A percentile compares a stretch with the other conserved stretches of the same genome.
Conservation (phyloP, 2,113 vertebrate species). For the Paradoxurus hermaphroditus region DNA sequence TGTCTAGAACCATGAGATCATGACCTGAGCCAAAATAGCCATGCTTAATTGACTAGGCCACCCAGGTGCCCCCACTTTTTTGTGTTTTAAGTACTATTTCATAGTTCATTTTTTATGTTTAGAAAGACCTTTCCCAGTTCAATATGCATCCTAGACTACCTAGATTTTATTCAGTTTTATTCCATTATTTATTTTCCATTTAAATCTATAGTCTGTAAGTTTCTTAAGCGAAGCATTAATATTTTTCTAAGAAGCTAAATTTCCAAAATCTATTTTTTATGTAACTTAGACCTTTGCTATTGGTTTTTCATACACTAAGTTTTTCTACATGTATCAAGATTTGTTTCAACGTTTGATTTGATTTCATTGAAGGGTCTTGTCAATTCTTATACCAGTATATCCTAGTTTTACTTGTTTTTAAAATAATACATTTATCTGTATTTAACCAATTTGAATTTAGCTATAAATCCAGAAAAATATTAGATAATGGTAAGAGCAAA, state of each 20-base stretch:
- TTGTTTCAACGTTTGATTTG: background rate
- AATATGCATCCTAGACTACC: background rate
- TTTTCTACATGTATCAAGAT: background rate
- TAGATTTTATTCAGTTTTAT: background rate
- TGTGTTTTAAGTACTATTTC: background rate
- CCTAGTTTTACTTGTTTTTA: background rate
- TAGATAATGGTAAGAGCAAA: background rate
- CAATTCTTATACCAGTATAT: background rate
- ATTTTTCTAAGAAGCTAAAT: background rate
- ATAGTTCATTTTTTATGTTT: background rate
- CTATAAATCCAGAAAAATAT: background rate
- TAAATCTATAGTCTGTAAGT: background rate
- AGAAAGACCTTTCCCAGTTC: background rate
- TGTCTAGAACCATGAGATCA: too few relatives aligned
- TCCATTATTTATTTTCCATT: background rate
- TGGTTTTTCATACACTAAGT: background rate
- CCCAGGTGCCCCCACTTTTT: background rate
- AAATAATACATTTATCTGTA: background rate
- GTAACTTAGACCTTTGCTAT: background rate
- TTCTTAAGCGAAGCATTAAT: background rate
- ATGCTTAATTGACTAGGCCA: too few relatives aligned
- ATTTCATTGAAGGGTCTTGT: background rate
- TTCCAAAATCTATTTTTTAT: background rate
- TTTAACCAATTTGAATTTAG: background rate
- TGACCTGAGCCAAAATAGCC: too few relatives aligned